These are phyloP conservation scores for Eulemur coronatus DNA, from an alignment of 2,797 vertebrate genomes.

Conservation along the genomic window DNA sequence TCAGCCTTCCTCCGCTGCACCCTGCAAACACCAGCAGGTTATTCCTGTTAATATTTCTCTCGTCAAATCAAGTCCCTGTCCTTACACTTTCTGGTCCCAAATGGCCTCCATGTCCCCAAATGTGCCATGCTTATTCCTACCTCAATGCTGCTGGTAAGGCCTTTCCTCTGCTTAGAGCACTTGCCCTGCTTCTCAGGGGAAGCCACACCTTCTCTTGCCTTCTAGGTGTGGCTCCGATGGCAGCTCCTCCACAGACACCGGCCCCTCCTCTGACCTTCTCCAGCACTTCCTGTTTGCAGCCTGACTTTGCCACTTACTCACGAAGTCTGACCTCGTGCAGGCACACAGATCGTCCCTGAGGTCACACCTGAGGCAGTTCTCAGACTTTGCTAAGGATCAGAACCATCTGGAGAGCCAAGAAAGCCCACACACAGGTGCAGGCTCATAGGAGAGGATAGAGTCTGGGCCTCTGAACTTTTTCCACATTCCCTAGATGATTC, in stretches of 20 bases:
- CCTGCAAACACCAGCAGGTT: background rate
- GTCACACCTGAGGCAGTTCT: background rate
- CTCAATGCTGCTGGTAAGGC: background rate
- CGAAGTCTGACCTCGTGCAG: background rate
- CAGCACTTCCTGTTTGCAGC: constrained; percentile 28
- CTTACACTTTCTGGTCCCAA: background rate
- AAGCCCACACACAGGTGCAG: background rate
- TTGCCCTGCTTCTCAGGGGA: background rate
- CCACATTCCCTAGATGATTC: background rate
- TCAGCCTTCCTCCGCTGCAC: background rate
- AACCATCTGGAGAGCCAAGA: background rate
- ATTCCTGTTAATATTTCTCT: background rate
- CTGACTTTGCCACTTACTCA: background rate
- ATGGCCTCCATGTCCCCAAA: background rate
- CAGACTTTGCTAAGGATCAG: background rate
- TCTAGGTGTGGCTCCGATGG: constrained; percentile 52
- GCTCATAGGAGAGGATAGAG: background rate
- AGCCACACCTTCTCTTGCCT: background rate
- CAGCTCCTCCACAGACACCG: background rate
- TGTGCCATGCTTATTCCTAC: background rate
- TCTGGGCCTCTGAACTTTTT: background rate
- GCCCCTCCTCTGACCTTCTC: constrained; percentile 43
- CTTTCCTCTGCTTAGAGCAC: background rate
- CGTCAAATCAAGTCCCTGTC: background rate
- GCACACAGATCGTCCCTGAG: background rate